Conservation (phyloP, 2,113 vertebrate genomes). For the Capreolus pygargus region DNA sequence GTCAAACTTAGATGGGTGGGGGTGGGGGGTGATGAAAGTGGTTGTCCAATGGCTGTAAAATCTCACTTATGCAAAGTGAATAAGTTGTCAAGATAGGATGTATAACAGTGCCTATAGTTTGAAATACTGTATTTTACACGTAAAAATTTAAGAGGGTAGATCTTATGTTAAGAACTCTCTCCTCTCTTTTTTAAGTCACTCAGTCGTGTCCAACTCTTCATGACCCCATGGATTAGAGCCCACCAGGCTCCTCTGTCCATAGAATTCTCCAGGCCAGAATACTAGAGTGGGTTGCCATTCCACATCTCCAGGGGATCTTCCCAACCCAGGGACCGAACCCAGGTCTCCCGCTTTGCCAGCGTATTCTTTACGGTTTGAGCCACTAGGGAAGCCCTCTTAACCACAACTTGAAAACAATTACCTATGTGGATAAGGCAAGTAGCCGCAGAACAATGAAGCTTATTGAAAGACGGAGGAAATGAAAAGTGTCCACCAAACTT, state of each 20-base stretch:
- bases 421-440: neutral
- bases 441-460: neutral
- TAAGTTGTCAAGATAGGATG: neutral
- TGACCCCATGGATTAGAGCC: neutral
- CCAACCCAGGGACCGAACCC: neutral
- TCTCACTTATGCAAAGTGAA: neutral
- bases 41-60: neutral
- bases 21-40: neutral
- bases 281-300: neutral
- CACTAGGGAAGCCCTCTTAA: neutral
- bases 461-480: neutral
- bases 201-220: neutral
- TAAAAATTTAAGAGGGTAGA: neutral
- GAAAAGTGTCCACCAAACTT: neutral
- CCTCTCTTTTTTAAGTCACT: neutral
- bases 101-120: neutral
- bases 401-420: neutral
- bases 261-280: neutral
- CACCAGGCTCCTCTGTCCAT: neutral
- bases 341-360: neutral
- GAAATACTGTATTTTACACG: neutral
- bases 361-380: accelerated
- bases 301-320: neutral
- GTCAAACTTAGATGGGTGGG: neutral
- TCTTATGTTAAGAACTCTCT: neutral